Base-by-base conservation (phyloP, 1,140 invertebrate genomes). In the Lysiphlebus fabarum region DNA sequence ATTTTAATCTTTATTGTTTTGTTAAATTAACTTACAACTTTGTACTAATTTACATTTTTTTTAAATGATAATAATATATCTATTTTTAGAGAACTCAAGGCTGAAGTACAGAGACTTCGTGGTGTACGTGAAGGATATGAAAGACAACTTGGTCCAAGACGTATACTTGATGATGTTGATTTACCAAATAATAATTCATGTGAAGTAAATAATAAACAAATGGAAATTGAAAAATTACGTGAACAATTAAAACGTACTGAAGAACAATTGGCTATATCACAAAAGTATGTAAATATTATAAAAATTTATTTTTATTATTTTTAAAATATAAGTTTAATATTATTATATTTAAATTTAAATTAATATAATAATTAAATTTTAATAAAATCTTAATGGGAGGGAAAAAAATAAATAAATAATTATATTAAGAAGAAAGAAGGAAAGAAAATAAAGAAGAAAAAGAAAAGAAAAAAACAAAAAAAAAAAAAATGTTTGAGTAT, bases 51-150 rank as follows among this genome's bases (percentile, higher is more conserved):
- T 56, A 42, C 12, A 8, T 53, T 53, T 26, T 34, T 12, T 1
- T n/a, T 45, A 38, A 37, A 54, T 53, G 6, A 43, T 50, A 56
- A 43, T 50, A 56, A 42, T 50, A 42, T 55, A 60, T 58, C 55
- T 64, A 50, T 33, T 55, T 53, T 58, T 58, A 78, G 81, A 70
- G 85, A 85, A 69, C 69, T 89, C 42, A 79, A 83, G 66, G 82
- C 83, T 7, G 90, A 93, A 81, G 86, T 91, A 36, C 82, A 87
- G 58, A 78, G 83, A 42, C 72, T 91, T 4, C 81, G 82, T 53
- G 80, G 82, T 11, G 66, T 85, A 14, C 78, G 78, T 5, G 80
- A 84, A 51, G 82, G 83, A 34, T 84, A 83, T 62, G 81, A 83
- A 69, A 77, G 72, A 45, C 81, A 81, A 62, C 60, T 72, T 40